Evolutionary conservation across 2,888 invertebrate genomes (phyloP), one percentile per base, ranked within the genome.

Genomic region (Leptura quadrifasciata): DNA sequence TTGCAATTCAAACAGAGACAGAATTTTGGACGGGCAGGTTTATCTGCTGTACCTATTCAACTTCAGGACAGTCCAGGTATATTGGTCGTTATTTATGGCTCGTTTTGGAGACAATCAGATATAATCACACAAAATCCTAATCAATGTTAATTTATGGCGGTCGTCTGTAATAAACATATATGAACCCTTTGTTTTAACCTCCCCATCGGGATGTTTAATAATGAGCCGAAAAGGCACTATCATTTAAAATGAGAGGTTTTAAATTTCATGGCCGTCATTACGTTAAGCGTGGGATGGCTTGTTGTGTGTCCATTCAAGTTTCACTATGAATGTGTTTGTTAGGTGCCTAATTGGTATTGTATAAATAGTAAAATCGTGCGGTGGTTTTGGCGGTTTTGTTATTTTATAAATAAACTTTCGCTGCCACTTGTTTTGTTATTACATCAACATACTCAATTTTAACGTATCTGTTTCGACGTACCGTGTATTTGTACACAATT

Each of bases 71-170:
- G 83, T 80, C 81, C 85, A 85, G 85, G 85, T 86, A 86, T 85
- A 84, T 84, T 83, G 85, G 86, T 85, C 86, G 87, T 89, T 88
- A 89, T 89, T 89, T 89, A 89, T 88, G 84, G 86, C 85, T 86
- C 86, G 86, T 87, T 87, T 86, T 83, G 84, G 86, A 87, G 87
- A 88, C 89, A 88, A 88, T 89, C 89, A 86, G 89, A 89, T 89
- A 89, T 88, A 87, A 89, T 89, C 87, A 87, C 88, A 88, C 88
- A 88, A 88, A 88, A 88, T 88, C 88, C 89, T 88, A 88, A 89
- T 89, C 89, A 88, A 89, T 89, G 88, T 87, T 88, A 88, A 89
- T 89, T 89, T 89, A 89, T 88, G 86, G 87, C 87, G 86, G 87
- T 86, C 83, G 84, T 84, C 85, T 84, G 77, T 88, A 88, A 88